Evolutionary conservation across 2,113 vertebrate species (phyloP).

Genomic region (Peromyscus leucopus): DNA sequence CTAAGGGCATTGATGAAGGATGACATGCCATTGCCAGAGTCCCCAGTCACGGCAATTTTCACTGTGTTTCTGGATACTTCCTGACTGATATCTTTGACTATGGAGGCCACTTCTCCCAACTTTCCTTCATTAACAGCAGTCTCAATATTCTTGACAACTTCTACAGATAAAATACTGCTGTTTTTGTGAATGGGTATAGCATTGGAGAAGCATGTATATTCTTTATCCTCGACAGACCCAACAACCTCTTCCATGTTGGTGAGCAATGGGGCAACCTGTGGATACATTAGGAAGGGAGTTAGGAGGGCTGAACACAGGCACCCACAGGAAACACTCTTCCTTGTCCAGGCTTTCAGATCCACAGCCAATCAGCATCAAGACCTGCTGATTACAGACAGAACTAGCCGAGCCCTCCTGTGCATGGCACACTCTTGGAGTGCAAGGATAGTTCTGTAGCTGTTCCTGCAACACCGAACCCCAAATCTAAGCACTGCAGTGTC

Average conservation of each 20-base stretch:
- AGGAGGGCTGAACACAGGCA: not conserved
- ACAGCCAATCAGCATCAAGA: not conserved
- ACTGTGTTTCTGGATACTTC: not conserved
- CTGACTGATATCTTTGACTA: not conserved
- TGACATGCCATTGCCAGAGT: constrained; percentile 49
- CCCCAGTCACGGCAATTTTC: constrained; percentile 9
- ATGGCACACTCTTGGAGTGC: not conserved
- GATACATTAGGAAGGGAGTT: not conserved
- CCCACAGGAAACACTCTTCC: no score
- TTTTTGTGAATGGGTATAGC: accelerated
- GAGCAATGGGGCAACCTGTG: not conserved
- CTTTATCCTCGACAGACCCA: not conserved
- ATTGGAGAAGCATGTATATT: not conserved
- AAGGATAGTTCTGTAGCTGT: not conserved
- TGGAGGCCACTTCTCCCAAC: not conserved
- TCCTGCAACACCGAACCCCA: not conserved
- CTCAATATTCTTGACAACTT: accelerated
- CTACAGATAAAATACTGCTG: no score
- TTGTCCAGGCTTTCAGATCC: no score
- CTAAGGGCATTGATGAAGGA: constrained; percentile 78
- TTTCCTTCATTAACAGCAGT: not conserved
- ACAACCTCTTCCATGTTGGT: not conserved
- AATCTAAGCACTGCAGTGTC: not conserved
- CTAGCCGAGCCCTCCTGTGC: not conserved
- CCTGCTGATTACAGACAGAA: not conserved